Evolutionary conservation across 2,797 vertebrate species (phyloP).

Genomic region (Phylloscopus collybita): DNA sequence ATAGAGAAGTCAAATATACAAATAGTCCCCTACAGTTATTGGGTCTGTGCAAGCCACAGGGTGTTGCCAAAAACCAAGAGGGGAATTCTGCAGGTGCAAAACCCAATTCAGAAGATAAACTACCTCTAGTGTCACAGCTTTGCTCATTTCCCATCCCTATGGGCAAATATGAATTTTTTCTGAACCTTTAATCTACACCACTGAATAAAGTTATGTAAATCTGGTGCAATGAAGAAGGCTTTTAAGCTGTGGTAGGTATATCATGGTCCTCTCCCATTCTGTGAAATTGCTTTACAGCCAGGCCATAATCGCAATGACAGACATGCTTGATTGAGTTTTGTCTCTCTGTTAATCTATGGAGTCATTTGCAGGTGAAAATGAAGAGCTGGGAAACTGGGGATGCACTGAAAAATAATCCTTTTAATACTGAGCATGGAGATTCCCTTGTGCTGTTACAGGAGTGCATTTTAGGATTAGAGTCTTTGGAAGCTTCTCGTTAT

Average conservation of each 20-base stretch:
- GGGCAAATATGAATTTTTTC: neutral
- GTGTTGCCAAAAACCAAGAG: neutral
- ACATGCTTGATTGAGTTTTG: constrained; percentile 60
- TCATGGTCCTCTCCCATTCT: constrained; percentile 7
- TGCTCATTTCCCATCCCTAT: neutral
- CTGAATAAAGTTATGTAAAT: constrained; percentile 45
- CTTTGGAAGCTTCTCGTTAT: constrained; percentile 49
- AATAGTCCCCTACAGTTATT: neutral
- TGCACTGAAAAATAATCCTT: constrained; percentile 37
- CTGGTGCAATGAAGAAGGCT: neutral
- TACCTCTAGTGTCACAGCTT: neutral
- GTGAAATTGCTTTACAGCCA: constrained; percentile 60
- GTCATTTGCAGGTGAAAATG: constrained; percentile 55
- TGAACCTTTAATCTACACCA: neutral
- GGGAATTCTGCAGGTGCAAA: neutral
- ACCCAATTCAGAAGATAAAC: neutral
- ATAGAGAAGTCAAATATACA: neutral
- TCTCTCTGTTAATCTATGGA: constrained; percentile 58
- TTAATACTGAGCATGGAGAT: neutral
- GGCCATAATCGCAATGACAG: constrained; percentile 48
- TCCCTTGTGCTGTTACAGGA: constrained; percentile 21
- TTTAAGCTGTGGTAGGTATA: constrained; percentile 1
- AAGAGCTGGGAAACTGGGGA: constrained; percentile 27
- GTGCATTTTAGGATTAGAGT: constrained; percentile 11
- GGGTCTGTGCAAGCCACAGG: neutral